Evolutionary conservation across 2,797 vertebrate genomes (phyloP), one percentile per base, ranked within the genome.

Genomic region (Takifugu ocellatus): DNA sequence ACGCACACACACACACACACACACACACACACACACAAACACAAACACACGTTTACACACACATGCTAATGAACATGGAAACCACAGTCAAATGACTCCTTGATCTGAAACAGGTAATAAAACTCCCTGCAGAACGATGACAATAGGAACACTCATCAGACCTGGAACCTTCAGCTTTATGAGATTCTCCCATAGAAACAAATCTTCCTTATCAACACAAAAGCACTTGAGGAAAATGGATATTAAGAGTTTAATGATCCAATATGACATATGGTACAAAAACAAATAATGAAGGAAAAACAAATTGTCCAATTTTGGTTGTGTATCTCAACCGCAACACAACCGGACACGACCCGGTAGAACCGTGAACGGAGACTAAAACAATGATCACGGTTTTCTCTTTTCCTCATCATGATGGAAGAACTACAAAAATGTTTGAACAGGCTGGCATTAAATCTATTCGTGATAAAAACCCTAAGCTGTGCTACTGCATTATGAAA

Each of bases 161-260:
- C 15, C n/a, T 53, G 53, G 52, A 69, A n/a, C 56, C 43, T 10
- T 51, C 52, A 49, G 55, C 54, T 61, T 47, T 51, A 43, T 29
- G 45, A 69, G 42, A 15, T 52, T 45, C 21, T 51, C 24, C 52
- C 39, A 25, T 7, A 44, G 47, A 66, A 67, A 78, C 26, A 51
- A 50, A 60, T 21, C 21, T 21, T 21, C 21, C 21, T 21, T 21
- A 21, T 21, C 21, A 21, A 21, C 21, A 21, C 21, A 21, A 21
- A 21, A 21, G 21, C 21, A 21, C 21, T 21, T 21, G 21, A 21
- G 48, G 25, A 68, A 72, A 78, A 70, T 16, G 31, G 48, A 54
- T 68, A 66, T 70, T 54, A 68, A 66, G 51, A 45, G 27, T 66
- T 72, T 61, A 72, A 79, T 54, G 63, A 70, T 49, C 56, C 26